phyloP scores from a whole-genome alignment of 2,797 vertebrate species.

The Orestias chungarensis region DNA sequence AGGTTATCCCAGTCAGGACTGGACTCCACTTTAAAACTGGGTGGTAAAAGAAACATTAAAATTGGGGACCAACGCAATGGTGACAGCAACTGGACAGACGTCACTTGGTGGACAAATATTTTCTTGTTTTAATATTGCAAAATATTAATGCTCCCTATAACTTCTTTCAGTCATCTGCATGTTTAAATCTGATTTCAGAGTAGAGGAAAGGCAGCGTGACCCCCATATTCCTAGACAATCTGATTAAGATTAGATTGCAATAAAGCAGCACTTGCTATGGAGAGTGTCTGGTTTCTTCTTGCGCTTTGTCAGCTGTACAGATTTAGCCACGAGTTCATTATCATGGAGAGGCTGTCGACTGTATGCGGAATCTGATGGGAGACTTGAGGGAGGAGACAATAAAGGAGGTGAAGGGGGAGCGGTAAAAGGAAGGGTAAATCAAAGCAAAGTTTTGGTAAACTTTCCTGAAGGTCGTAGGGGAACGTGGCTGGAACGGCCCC shows the following conservation, averaged over 20 bases:
- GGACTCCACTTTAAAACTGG: background rate
- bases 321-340: constrained; percentile 69
- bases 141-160: background rate
- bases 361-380: constrained; percentile 62
- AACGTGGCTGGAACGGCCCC: constrained; percentile 71
- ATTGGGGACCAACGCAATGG: background rate
- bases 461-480: constrained; percentile 80
- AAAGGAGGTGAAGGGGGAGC: constrained; percentile 42
- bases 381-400: constrained; percentile 57
- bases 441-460: constrained; percentile 78
- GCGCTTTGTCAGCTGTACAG: constrained; percentile 64
- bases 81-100: background rate
- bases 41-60: background rate
- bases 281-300: constrained; percentile 54
- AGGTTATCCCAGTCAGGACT: background rate
- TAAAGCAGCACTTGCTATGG: constrained; percentile 30
- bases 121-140: background rate
- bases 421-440: constrained; percentile 52
- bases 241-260: constrained; percentile 73
- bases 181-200: constrained; percentile 31
- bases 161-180: constrained; percentile 40
- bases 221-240: constrained; percentile 46
- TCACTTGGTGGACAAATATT: background rate
- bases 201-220: constrained; percentile 37
- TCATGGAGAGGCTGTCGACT: constrained; percentile 71